phyloP scores from a whole-genome alignment of 2,113 vertebrate species.

The Thryonomys swinderianus region DNA sequence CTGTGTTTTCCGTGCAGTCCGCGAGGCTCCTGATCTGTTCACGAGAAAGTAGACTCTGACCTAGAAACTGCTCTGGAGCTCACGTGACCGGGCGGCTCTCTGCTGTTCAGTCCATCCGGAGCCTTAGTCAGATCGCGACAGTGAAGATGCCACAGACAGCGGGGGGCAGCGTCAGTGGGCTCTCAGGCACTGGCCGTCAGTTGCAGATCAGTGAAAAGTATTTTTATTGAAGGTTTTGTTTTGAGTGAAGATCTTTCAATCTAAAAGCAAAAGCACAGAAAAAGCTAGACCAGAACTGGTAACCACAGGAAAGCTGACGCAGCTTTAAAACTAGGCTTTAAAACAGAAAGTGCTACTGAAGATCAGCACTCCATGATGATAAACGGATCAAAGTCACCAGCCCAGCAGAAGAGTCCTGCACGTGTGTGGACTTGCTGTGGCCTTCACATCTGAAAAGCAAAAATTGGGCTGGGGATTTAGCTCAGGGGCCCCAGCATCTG shows the following conservation, averaged over 20 bases:
- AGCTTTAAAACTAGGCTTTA: neutral
- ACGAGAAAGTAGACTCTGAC: slow-evolving; percentile 17
- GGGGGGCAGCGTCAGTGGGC: neutral
- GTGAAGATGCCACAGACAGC: neutral
- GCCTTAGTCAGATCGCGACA: neutral
- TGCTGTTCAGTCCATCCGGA: neutral
- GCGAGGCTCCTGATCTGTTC: neutral
- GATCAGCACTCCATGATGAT: neutral
- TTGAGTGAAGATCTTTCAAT: neutral
- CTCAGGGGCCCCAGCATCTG: too few species aligned
- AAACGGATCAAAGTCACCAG: neutral
- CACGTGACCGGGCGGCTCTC: neutral
- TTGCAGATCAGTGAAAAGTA: neutral
- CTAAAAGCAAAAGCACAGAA: slow-evolving; percentile 24
- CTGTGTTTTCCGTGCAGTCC: neutral
- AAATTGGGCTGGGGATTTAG: too few species aligned
- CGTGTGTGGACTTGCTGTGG: neutral
- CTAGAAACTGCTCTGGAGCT: neutral
- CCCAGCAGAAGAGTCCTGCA: neutral
- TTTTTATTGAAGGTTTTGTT: neutral
- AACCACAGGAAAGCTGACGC: neutral
- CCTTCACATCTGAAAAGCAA: neutral
- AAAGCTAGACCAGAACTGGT: neutral
- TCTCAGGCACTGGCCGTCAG: neutral
- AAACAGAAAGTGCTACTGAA: neutral